Base-by-base conservation (phyloP, 53 echinoderm and acorn worm species). In the Luidia sarsii region DNA sequence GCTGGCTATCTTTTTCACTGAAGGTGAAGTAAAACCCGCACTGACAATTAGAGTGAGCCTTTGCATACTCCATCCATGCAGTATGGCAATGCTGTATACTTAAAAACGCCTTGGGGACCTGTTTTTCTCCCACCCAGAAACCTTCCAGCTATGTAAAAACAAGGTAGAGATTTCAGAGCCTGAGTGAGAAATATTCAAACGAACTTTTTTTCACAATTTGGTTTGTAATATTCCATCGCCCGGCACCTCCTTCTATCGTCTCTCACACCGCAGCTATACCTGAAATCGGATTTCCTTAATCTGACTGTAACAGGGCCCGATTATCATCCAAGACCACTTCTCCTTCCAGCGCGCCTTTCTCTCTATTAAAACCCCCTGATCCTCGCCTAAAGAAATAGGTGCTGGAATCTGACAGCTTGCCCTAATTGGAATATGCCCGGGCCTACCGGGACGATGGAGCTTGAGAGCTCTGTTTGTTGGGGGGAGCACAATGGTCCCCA, bases 381-480 rank as follows among this genome's bases (percentile, higher is more conserved):
- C 72, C 56, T 38, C 37, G 72, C 72, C 72, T 50, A 55, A 56
- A 72, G 72, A 72, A 54, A 72, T 72, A 72, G 55, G 72, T 72
- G 55, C 56, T 57, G 72, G 55, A 72, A 72, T 56, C 72, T 57
- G 72, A 72, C 72, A 72, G 72, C 56, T 72, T 72, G 38, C 38
- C 72, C 72, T 72, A 72, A 72, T 72, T 72, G 72, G 55, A 51
- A 71, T 72, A 72, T 72, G 23, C 27, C 16, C 35, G 28, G 55
- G 18, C 22, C 4, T 7, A 41, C 41, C 41, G 41, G 41, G 41
- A 11, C 41, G 41, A 41, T 41, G 41, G 41, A 41, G 39, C 24
- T 34, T 39, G 33, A 41, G 6, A 41, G 41, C 63, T 18, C 57
- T 38, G 37, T 9, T 52, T 38, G 72, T 27, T 4, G 36, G 38